Conservation (phyloP, 2,797 vertebrate genomes). For the Tamandua tetradactyla region DNA sequence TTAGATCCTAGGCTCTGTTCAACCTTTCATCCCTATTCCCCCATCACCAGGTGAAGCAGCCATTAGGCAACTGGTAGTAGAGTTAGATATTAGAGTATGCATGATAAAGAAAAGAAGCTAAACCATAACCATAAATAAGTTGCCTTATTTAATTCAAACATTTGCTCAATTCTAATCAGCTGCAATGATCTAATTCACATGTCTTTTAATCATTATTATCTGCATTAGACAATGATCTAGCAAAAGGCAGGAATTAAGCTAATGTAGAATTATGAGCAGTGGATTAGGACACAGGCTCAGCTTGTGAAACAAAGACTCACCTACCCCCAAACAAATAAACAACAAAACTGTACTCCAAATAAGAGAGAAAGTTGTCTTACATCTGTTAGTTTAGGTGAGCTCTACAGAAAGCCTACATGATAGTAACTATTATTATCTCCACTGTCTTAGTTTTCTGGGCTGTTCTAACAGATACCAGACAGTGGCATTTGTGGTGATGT, state of each 20-base stretch:
- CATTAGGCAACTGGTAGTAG: neutral
- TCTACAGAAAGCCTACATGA: neutral
- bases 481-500: too few relatives aligned
- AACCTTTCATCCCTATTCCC: neutral
- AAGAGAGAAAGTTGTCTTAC: neutral
- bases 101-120: neutral
- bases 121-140: neutral
- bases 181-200: slow-evolving; percentile 6
- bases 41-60: neutral
- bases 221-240: neutral
- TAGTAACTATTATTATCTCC: neutral
- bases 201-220: slow-evolving; percentile 31
- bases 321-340: neutral
- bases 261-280: neutral
- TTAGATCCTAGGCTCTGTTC: neutral
- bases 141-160: neutral
- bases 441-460: too few relatives aligned
- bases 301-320: neutral
- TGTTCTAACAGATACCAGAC: too few relatives aligned
- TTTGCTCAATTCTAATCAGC: slow-evolving; percentile 30
- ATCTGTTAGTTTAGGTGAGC: neutral
- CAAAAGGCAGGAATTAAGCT: neutral
- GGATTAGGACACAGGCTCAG: neutral
- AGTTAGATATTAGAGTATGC: neutral
- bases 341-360: neutral